These are phyloP conservation scores for Brachionus asplanchnoidis DNA, from an alignment of 1,140 invertebrate genomes.

Conservation along the genomic window DNA sequence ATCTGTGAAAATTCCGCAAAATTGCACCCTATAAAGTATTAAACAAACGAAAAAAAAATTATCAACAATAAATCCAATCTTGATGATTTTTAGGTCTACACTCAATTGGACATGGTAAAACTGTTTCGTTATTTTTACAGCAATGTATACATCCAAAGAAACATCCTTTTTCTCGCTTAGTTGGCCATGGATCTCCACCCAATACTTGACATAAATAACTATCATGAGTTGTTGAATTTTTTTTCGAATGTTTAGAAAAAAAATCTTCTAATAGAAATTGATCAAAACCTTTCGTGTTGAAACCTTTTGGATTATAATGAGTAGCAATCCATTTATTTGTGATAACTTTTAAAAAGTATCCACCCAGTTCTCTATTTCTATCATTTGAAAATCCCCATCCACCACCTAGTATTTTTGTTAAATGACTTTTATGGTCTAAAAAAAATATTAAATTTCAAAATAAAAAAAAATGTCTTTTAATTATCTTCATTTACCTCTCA, in stretches of 20 bases:
- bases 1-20: too few species aligned
- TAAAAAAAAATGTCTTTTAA: background rate
- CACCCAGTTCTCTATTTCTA: background rate
- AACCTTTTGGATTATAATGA: background rate
- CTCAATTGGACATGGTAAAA: background rate
- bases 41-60: too few species aligned
- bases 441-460: too few species aligned
- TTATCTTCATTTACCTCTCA: background rate
- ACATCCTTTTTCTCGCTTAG: background rate
- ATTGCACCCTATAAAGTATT: too few species aligned
- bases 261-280: background rate
- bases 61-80: conserved; percentile 39
- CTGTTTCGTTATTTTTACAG: background rate
- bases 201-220: background rate
- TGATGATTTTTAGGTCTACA: conserved; percentile 20
- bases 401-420: background rate
- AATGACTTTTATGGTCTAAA: background rate
- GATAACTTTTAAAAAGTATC: background rate
- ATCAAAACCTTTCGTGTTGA: background rate
- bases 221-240: conserved; percentile 19
- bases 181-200: conserved; percentile 9
- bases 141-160: background rate
- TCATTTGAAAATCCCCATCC: background rate
- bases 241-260: background rate
- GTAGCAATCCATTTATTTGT: background rate